Base-by-base conservation (phyloP, 2,888 invertebrate species). In the Scaptomyza reducta region DNA sequence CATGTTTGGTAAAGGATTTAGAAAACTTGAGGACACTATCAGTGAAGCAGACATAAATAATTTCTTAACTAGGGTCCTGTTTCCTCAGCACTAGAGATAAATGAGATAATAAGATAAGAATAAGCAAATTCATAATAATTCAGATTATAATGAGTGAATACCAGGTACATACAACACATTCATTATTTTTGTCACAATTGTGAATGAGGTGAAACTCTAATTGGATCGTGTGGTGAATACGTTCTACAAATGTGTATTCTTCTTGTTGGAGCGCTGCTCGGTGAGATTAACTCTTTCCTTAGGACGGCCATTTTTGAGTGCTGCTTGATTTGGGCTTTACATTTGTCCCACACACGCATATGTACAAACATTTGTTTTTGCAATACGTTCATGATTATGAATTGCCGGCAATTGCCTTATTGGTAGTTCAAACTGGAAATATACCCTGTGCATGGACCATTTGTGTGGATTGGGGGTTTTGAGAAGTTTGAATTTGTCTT, bases 361-460 rank as follows among this genome's bases (percentile, higher is more conserved):
- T 13, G n/a, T 31, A n/a, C 10, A 49, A 1, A 10, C 40, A 10
- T 40, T 40, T 16, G 9, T 14, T 47, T 47, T n/a, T 13, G 6
- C 18, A 31, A 31, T 18, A 10, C 6, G 18, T 49, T 4, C 16
- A 6, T 25, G 41, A 57, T 56, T 59, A 63, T 38, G 56, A 74
- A 69, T 73, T 44, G 64, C 78, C 74, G 78, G 78, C 49, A 57
- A 54, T 27, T 47, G 35, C n/a, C 16, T 14, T 22, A 25, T 13
- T 14, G 2, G 18, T n/a, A 14, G 10, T 38, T 18, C 31, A 18
- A 74, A 44, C 50, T 68, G 35, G 18, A 59, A 38, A n/a, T 18
- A 10, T 14, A 11, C 22, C 25, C 13, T 44, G 33, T 59, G 22
- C 10, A n/a, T 40, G 7, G 5, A 1, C 25, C 13, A 27, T 38